Base-by-base conservation (phyloP, 1,140 invertebrate species). In the Lepidurus couesii region DNA sequence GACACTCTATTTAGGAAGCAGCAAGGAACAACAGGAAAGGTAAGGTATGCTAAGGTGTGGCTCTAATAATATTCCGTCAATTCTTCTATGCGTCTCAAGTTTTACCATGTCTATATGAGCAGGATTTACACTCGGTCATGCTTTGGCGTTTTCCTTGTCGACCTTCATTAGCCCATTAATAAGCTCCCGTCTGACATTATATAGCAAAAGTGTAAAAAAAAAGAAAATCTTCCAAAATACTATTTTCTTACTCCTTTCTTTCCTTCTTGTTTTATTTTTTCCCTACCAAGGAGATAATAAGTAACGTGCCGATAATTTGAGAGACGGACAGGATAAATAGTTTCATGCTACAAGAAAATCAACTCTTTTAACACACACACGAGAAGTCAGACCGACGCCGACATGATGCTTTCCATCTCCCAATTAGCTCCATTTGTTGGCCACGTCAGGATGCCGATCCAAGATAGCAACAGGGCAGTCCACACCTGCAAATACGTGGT, bases 61-160 rank as follows among this genome's bases (percentile, higher is more conserved):
- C 53, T 65, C 53, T 65, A 65, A 65, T 65, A 65, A 65, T 65
- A 65, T 65, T 65, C 53, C 53, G 53, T 65, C 53, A 65, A 65
- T 65, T 65, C 53, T 16, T 65, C 8, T n/a, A 13, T 10, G 53
- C 53, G 16, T 65, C 53, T 65, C 53, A 65, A 65, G 34, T 65
- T 65, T 65, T 65, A 9, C 53, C 53, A 65, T 65, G 16, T 65
- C 21, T 34, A 21, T 13, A 7, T 65, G 53, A 65, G 21, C 16
- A 65, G 21, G 21, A 65, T 65, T 65, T 65, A 65, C 53, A 65
- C 53, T 21, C 53, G 16, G 53, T 65, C 53, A 65, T 65, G 53
- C 53, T 65, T 21, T 16, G 53, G 16, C 21, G 5, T 65, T 47
- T 65, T 65, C 21, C 8, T n/a, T 65, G 53, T 65, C 53, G 53